Evolutionary conservation across 92 coral and sea anemone species (phyloP).

Genomic region (Epizoanthus ramosus): DNA sequence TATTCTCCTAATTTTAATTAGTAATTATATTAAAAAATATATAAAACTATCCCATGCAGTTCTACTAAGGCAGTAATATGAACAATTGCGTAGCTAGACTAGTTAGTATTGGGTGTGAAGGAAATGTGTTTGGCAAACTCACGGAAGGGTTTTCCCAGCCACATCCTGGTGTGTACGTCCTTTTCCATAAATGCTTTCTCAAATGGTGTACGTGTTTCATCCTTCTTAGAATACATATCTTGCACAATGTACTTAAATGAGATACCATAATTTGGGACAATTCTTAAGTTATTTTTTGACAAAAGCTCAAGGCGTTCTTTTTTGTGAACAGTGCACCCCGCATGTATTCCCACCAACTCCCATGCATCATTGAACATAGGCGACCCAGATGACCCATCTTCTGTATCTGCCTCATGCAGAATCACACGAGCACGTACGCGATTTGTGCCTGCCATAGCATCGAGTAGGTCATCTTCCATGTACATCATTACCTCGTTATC

Average conservation of each 20-base stretch:
- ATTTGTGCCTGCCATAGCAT: too few species aligned
- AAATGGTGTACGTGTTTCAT: not conserved
- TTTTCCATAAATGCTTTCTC: not conserved
- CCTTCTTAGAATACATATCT: not conserved
- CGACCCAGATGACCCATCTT: not conserved
- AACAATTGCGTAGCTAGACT: too few species aligned
- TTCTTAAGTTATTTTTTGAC: not conserved
- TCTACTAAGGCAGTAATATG: too few species aligned
- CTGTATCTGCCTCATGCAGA: constrained; percentile 3
- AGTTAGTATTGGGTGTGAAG: too few species aligned
- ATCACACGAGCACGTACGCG: not conserved
- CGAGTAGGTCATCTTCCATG: not conserved
- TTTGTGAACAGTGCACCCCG: not conserved
- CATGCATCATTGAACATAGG: constrained; percentile 13
- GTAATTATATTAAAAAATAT: too few species aligned
- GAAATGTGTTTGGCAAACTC: not conserved
- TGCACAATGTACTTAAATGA: not conserved
- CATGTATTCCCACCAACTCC: constrained; percentile 1
- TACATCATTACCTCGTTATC: not conserved
- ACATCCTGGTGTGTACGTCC: not conserved
- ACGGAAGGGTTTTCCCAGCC: not conserved
- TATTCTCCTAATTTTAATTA: too few species aligned
- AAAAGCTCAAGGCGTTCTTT: not conserved
- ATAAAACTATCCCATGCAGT: too few species aligned
- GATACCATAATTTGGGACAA: constrained; percentile 9